Conservation (phyloP, 1,140 invertebrate genomes). For the Temnothorax nylanderi region DNA sequence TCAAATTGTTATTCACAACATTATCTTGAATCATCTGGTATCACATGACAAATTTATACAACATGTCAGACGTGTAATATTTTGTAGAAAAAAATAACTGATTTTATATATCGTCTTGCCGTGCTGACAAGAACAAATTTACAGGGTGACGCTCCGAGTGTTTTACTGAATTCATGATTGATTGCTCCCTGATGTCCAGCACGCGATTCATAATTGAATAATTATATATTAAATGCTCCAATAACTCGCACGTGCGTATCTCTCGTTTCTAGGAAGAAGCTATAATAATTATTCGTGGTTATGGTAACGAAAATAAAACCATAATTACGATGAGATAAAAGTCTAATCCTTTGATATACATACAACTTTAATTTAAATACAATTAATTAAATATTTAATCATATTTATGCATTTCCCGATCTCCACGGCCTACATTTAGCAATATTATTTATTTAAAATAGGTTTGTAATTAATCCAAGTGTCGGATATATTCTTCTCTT, state of each 20-base stretch:
- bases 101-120: neutral
- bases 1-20: neutral
- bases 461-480: neutral
- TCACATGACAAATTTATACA: neutral
- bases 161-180: slow-evolving; percentile 46
- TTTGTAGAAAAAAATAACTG: neutral
- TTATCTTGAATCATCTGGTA: slow-evolving; percentile 20
- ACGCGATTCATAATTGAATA: neutral
- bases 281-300: neutral
- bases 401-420: neutral
- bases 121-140: neutral
- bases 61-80: neutral
- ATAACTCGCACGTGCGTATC: neutral
- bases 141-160: neutral
- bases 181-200: neutral
- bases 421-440: neutral
- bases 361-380: neutral
- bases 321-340: neutral
- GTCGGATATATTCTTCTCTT: neutral
- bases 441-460: neutral
- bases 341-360: neutral
- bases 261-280: neutral
- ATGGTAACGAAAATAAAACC: neutral
- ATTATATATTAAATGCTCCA: neutral
- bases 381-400: slow-evolving; percentile 30